phyloP scores from a whole-genome alignment of 2,888 invertebrate genomes.

The Nomada ruficornis region DNA sequence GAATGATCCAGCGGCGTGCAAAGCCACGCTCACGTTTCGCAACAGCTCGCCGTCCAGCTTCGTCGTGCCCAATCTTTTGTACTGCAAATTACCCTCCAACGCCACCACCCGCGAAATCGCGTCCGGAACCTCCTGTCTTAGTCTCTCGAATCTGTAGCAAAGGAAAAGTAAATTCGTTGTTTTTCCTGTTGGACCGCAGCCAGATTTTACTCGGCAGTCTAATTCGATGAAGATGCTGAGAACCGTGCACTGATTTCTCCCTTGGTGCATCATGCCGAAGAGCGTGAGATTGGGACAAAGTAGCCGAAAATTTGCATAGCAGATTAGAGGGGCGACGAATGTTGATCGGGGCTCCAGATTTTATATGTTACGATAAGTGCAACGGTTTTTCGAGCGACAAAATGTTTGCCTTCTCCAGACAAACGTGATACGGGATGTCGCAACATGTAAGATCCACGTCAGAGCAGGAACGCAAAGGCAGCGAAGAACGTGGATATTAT shows the following conservation, averaged over 20 bases:
- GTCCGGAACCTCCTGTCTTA: slow-evolving; percentile 71
- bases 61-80: slow-evolving; percentile 70
- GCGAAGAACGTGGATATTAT: no score
- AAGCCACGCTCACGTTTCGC: slow-evolving; percentile 69
- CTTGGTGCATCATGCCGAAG: no score
- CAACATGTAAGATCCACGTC: no score
- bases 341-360: no score
- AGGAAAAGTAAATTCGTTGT: neutral
- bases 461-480: no score
- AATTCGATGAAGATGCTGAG: neutral
- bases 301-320: no score
- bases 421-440: no score
- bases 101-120: slow-evolving; percentile 71
- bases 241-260: neutral
- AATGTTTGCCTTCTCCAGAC: no score
- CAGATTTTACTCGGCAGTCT: neutral
- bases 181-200: slow-evolving; percentile 2
- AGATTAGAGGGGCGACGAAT: no score
- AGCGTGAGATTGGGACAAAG: no score
- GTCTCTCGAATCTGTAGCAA: slow-evolving; percentile 74
- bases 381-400: no score
- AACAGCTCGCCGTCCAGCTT: slow-evolving; percentile 51
- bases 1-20: slow-evolving; percentile 76
- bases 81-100: slow-evolving; percentile 77
- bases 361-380: no score